These are phyloP conservation scores for Spongilla lacustris DNA, from an alignment of 37 sponge, comb jelly and placozoan species.

Conservation along the genomic window DNA sequence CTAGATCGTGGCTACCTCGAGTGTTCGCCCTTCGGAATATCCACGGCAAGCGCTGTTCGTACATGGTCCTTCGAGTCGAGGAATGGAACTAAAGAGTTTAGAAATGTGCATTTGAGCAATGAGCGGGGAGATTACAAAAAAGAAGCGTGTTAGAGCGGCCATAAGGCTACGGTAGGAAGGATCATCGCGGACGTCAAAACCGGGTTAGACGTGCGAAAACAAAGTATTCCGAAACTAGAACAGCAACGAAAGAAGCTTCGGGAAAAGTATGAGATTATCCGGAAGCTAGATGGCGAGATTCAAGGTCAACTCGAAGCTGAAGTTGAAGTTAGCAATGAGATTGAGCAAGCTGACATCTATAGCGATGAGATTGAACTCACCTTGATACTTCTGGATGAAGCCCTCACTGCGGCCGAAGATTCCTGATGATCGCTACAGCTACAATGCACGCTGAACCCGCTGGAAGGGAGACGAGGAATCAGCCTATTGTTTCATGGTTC, in stretches of 20 bases:
- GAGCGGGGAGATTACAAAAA: background rate
- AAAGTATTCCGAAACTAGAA: background rate
- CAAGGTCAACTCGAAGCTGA: conserved; percentile 1
- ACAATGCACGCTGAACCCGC: too few species aligned
- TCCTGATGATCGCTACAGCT: too few species aligned
- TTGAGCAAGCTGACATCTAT: conserved; percentile 21
- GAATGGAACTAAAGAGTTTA: too few species aligned
- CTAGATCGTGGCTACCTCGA: background rate
- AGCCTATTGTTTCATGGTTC: too few species aligned
- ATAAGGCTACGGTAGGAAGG: conserved; percentile 1
- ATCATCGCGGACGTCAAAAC: background rate
- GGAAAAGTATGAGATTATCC: background rate
- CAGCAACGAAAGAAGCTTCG: background rate
- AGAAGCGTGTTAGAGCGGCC: conserved; percentile 25
- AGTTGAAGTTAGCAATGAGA: background rate
- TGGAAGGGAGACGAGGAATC: too few species aligned
- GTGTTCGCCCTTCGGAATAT: background rate
- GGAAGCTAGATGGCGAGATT: conserved; percentile 16
- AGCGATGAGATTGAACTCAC: background rate
- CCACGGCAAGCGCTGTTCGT: background rate
- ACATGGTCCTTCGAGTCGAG: conserved; percentile 46
- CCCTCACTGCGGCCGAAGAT: too few species aligned
- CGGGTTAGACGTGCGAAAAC: background rate
- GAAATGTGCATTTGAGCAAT: too few species aligned
- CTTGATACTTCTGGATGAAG: too few species aligned